Conservation (phyloP, 2,113 vertebrate species). For the Podocnemis expansa region DNA sequence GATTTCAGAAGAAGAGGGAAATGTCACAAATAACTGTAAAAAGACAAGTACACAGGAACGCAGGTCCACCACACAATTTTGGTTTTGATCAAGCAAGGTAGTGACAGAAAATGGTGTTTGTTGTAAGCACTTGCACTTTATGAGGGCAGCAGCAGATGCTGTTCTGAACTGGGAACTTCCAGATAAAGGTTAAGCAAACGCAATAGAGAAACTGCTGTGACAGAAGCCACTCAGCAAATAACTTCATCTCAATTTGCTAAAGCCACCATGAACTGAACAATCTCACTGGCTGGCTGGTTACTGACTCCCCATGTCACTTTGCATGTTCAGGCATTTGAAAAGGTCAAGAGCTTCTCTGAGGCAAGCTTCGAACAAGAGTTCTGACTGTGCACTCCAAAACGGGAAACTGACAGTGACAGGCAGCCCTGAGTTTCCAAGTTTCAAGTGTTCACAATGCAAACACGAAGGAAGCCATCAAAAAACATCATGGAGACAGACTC, state of each 20-base stretch:
- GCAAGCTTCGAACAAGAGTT: not conserved
- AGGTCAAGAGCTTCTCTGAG: not conserved
- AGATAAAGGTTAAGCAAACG: not conserved
- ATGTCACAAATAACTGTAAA: not conserved
- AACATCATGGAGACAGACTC: conserved; percentile 46
- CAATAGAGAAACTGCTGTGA: not conserved
- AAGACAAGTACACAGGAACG: not conserved
- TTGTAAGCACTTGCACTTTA: not conserved
- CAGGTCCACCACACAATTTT: not conserved
- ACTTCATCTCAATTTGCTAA: not conserved
- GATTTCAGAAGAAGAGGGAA: not conserved
- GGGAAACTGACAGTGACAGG: not conserved
- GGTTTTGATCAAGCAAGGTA: not conserved
- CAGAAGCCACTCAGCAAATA: not conserved
- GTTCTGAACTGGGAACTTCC: not conserved
- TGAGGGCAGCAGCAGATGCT: not conserved
- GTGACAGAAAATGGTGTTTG: not conserved
- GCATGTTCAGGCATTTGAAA: not conserved
- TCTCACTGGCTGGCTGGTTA: not conserved
- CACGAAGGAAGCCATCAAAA: not conserved
- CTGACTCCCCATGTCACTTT: not conserved
- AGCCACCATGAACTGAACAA: not conserved
- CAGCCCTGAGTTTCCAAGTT: conserved; percentile 22
- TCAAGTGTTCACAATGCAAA: not conserved
- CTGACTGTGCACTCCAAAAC: not conserved